Base-by-base conservation (phyloP, 1,140 invertebrate species). In the Melitaea cinxia region DNA sequence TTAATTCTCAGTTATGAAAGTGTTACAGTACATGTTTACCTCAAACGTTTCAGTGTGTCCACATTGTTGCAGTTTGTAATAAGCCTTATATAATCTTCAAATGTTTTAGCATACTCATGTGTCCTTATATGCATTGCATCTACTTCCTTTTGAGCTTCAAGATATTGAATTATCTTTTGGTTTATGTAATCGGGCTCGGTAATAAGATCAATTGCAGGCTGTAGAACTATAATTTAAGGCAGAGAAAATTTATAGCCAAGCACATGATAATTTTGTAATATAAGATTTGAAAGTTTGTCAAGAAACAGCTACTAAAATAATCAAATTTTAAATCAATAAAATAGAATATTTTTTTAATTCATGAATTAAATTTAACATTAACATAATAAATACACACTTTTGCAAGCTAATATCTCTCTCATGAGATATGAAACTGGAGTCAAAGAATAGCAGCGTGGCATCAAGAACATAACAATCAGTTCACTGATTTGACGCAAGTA, bases 101-200 rank as follows among this genome's bases (percentile, higher is more conserved):
- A 98, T 12, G 95, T 96, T 63, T 96, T 95, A 0, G 96, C 96
- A 85, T 97, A 97, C 68, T 96, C 95, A 72, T 97, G 97, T 0
- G 95, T 96, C 65, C 95, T 94, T 45, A 94, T 92, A 67, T 96
- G 95, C 85, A 97, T 95, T 10, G 95, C 95, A 45, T 95, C 93
- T 3, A 95, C 93, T 56, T 96, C 93, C 72, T 96, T 93, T 60
- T 96, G 94, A 1, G 95, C 93, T 81, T 96, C 94, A 53, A 98
- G 94, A 78, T 97, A 97, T 57, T 94, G 92, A 47, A 98, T 92
- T 57, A 98, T 93, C 83, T 97, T 96, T 82, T 95, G 95, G 87
- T 98, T 98, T 61, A 98, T 96, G 79, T 96, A 97, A 89, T 98
- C 96, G 14, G 97, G 96, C 86, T 98, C 96, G 21, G 96, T 97